Evolutionary conservation across 2,797 vertebrate species (phyloP).

Genomic region (Periophthalmus magnuspinnatus): DNA sequence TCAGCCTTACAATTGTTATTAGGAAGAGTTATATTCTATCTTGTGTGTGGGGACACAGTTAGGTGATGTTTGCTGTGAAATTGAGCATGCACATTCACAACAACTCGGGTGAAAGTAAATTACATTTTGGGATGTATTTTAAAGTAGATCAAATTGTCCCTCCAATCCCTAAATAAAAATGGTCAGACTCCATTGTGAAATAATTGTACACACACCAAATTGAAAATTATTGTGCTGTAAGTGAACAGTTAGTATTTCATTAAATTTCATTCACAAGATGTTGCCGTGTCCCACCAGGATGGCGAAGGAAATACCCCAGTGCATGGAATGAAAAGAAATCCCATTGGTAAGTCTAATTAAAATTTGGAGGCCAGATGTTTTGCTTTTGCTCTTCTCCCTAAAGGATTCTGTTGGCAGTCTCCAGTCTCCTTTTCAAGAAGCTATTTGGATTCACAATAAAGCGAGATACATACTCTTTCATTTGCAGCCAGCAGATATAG

Average conservation of each 20-base stretch:
- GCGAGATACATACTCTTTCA: constrained; percentile 69
- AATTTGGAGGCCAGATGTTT: constrained; percentile 81
- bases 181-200: constrained; percentile 14
- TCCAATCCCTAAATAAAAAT: neutral
- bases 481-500: constrained; percentile 69
- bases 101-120: too few species aligned
- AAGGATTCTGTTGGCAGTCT: constrained; percentile 71
- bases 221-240: constrained; percentile 31
- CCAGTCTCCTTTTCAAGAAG: constrained; percentile 65
- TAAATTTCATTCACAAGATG: constrained; percentile 49
- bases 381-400: constrained; percentile 72
- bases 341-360: constrained; percentile 78
- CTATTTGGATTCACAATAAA: constrained; percentile 80
- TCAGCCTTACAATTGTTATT: too few species aligned
- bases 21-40: too few species aligned
- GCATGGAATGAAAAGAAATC: constrained; percentile 70
- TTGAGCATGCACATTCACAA: too few species aligned
- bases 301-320: constrained; percentile 40
- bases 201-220: constrained; percentile 18
- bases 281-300: constrained; percentile 62
- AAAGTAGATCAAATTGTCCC: neutral
- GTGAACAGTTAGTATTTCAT: constrained; percentile 35
- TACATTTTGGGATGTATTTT: neutral
- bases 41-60: too few species aligned
- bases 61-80: too few species aligned